Evolutionary conservation across 1,140 invertebrate genomes (phyloP).

Genomic region (Musca domestica): DNA sequence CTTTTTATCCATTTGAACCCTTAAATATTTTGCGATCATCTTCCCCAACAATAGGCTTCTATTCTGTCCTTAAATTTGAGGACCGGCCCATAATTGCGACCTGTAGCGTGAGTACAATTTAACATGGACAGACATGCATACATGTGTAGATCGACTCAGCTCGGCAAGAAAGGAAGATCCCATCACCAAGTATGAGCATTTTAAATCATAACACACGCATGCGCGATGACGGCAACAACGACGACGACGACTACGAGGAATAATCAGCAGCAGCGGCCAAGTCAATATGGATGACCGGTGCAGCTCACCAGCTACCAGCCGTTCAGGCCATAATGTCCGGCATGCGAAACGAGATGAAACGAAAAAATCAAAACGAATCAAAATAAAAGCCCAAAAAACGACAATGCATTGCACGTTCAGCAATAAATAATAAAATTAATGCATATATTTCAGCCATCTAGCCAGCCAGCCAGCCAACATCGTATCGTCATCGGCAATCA

Average conservation of each 20-base stretch:
- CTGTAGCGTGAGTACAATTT: no score
- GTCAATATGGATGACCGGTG: no score
- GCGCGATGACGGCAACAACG: neutral
- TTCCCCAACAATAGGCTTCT: no score
- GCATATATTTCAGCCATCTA: conserved; percentile 16
- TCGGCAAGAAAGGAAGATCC: no score
- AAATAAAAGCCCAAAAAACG: neutral
- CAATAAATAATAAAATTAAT: conserved; percentile 31
- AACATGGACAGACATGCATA: no score
- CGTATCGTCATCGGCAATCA: neutral
- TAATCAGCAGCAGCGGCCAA: no score
- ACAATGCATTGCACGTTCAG: conserved; percentile 27
- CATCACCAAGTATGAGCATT: conserved; percentile 10
- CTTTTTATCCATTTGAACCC: no score
- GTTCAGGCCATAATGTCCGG: conserved; percentile 1
- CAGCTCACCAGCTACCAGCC: no score
- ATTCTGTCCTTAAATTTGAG: no score
- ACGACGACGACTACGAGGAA: neutral
- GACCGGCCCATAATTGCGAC: no score
- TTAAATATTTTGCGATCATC: no score
- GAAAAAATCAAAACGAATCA: neutral
- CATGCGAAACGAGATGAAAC: conserved; percentile 16
- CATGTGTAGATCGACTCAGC: no score
- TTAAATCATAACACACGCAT: conserved; percentile 17
- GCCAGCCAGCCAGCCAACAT: neutral